Evolutionary conservation across 2,113 vertebrate genomes (phyloP).

Genomic region (Dicrurus megarhynchus): DNA sequence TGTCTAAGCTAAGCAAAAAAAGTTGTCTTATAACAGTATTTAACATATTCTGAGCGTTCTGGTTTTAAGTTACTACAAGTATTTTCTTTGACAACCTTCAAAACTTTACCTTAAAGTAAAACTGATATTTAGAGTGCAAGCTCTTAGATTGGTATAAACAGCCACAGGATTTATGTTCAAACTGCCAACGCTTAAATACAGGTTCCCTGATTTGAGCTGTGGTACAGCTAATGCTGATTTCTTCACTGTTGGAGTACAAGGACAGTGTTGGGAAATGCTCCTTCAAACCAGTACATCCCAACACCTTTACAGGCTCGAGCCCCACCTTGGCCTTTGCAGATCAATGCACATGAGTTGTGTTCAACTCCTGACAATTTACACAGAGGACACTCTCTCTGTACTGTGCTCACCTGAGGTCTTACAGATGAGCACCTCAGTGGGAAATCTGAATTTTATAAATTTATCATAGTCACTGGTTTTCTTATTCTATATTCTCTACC

Average conservation of each 20-base stretch:
- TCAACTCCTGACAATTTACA: background rate
- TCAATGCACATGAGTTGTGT: background rate
- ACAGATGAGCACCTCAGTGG: background rate
- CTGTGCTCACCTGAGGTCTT: background rate
- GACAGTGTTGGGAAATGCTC: background rate
- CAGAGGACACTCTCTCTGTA: background rate
- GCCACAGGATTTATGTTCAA: background rate
- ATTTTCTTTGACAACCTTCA: background rate
- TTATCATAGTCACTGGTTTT: background rate
- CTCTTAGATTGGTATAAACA: background rate
- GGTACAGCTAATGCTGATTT: background rate
- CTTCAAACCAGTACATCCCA: background rate
- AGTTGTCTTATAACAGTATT: background rate
- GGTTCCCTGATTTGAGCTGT: background rate
- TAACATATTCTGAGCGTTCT: background rate
- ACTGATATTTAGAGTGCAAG: background rate
- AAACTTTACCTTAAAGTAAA: background rate
- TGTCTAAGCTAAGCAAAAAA: background rate
- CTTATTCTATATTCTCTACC: background rate
- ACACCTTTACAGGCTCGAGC: background rate
- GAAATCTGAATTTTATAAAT: background rate
- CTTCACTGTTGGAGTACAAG: background rate
- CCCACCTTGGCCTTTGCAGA: background rate
- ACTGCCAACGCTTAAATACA: background rate
- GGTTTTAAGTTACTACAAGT: background rate